Base-by-base conservation (phyloP, 2,113 vertebrate genomes). In the Tachuris rubrigastra region DNA sequence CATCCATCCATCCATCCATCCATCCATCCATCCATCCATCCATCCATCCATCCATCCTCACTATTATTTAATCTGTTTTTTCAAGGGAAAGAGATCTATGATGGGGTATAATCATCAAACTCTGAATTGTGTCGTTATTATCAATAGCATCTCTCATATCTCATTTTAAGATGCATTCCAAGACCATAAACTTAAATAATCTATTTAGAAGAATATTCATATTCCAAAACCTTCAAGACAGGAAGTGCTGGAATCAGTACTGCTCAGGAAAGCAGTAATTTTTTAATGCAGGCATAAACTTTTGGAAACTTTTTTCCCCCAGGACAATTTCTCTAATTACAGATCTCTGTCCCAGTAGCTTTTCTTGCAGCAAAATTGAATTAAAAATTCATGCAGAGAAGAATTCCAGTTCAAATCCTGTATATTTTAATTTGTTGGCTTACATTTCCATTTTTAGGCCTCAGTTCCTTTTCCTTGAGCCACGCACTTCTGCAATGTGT, bases 101-200 rank as follows among this genome's bases (percentile, higher is more conserved):
- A 15, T 53, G 19, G 12, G 6, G 12, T 42, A 5, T 56, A 69
- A 60, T 5, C 3, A 4, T 7, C 9, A 7, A 46, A 80, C 27
- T 46, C 28, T 30, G 42, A 89, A 18, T 14, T 44, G 39, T 84
- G 49, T 27, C 24, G 25, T 4, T 50, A 33, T 35, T 73, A 69
- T 31, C 44, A 68, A 2, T 3, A 24, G 7, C 18, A 68, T 56
- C 4, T 69, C 31, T 33, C 20, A 9, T 37, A 33, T 7, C 53
- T 89, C 8, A 4, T 84, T 91, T 82, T 73, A 63, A 86, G 56
- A 63, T 13, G 10, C 14, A 52, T 73, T 76, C 18, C 35, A 73
- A 30, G 59, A 80, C 50, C 0, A 0, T 19, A 59, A 71, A 53
- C 28, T 37, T 35, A 53, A 87, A 35, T n/a, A n/a, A 42, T 19